These are phyloP conservation scores for Hypomecis atomaria DNA, from an alignment of 2,888 invertebrate species.

Conservation along the genomic window DNA sequence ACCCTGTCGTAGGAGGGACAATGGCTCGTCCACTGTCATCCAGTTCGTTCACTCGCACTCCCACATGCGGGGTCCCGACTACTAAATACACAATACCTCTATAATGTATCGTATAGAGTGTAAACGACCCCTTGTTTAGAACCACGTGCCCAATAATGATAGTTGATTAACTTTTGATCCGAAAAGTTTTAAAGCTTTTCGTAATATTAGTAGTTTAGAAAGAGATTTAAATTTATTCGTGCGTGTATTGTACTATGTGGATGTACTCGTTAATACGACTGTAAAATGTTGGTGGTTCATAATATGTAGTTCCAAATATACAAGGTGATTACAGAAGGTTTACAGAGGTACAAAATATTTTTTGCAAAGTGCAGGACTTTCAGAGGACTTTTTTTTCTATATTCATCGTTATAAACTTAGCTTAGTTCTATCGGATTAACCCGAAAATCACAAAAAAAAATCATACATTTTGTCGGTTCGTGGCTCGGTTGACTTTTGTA, in stretches of 20 bases:
- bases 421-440: no score
- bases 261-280: no score
- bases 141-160: slow-evolving; percentile 15
- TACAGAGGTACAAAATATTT: no score
- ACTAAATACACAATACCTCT: background rate
- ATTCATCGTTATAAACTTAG: no score
- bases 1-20: slow-evolving; percentile 37
- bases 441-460: no score
- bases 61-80: slow-evolving; percentile 41
- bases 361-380: no score
- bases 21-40: slow-evolving; percentile 35
- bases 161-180: slow-evolving; percentile 14
- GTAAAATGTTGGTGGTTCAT: background rate
- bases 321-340: no score
- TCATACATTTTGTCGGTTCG: no score
- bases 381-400: no score
- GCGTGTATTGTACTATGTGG: background rate
- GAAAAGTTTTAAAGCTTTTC: slow-evolving; percentile 18
- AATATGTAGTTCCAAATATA: no score
- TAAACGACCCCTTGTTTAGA: slow-evolving; percentile 15
- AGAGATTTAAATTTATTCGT: background rate
- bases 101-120: slow-evolving; percentile 5
- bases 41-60: slow-evolving; percentile 59
- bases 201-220: slow-evolving; percentile 13
- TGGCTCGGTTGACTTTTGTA: no score